Evolutionary conservation across 2,797 vertebrate species (phyloP), one percentile per base, ranked within the genome.

Genomic region (Allobates femoralis): DNA sequence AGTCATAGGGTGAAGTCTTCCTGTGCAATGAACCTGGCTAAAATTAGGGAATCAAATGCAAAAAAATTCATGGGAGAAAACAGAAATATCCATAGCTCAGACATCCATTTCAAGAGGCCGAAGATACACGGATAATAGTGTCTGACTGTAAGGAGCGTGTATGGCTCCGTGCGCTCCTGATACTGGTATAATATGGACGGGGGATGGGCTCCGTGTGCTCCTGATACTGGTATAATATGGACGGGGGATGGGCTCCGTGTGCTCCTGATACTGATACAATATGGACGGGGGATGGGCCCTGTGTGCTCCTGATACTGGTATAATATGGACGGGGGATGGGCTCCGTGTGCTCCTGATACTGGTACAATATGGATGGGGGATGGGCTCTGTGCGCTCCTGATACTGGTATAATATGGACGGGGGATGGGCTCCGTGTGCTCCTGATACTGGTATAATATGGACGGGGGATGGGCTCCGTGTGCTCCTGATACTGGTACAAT

Each of bases 81-180:
- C 97, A 98, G 98, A 99, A 99, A 99, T 99, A 99, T 98, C 97
- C 94, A 94, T 94, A 96, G 94, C 92, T 96, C 95, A 95, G 98
- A 97, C 98, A 98, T 98, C 98, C 97, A 97, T 96, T 97, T 96
- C 94, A 95, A 93, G 92, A 86, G 89, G 21, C n/a, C 16, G 53
- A 34, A 3, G n/a, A 56, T n/a, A 56, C 28, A 75, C 41, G 41
- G 50, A 16, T 28, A 16, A 26, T 74, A 51, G 6, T 5, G 3
- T 14, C n/a, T 32, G 30, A 5, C 30, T 8, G 12, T 14, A 41
- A 6, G 32, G 30, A 15, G 1, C 21, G 30, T 79, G 26, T 79
- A 79, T n/a, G n/a, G n/a, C n/a, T n/a, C n/a, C n/a, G n/a, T n/a
- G n/a, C n/a, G n/a, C n/a, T n/a, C n/a, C n/a, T 46, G 7, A 46